Conservation (phyloP, 2,113 vertebrate species). For the Platysteira castanea region DNA sequence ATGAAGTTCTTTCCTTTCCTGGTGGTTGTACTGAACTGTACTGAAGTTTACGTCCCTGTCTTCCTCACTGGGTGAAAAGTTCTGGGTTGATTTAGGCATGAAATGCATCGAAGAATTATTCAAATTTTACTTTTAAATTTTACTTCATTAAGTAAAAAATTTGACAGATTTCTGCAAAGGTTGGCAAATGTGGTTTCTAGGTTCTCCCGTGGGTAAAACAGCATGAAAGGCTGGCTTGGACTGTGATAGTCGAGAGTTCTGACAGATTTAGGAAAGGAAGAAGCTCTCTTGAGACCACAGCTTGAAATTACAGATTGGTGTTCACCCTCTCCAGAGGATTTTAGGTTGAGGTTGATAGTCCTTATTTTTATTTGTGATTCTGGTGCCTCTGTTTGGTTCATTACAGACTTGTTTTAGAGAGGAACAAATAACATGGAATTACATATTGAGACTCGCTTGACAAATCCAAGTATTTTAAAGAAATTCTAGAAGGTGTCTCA, state of each 20-base stretch:
- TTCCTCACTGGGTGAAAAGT: not conserved
- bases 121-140: not conserved
- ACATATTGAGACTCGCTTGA: not conserved
- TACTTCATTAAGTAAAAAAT: not conserved
- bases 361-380: not conserved
- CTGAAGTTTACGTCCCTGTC: not conserved
- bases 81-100: not conserved
- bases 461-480: not conserved
- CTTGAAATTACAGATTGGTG: not conserved
- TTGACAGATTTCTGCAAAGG: not conserved
- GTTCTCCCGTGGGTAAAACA: not conserved
- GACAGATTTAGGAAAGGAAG: not conserved
- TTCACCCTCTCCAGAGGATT: not conserved
- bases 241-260: not conserved
- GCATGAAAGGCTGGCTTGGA: not conserved
- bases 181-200: not conserved
- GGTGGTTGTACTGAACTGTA: not conserved
- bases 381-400: not conserved
- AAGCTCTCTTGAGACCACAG: not conserved
- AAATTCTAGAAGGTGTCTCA: not conserved
- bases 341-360: not conserved
- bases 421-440: not conserved
- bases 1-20: not conserved
- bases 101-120: not conserved
- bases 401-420: not conserved